Conservation (phyloP, 2,888 invertebrate species). For the Prosopocoilus inquinatus region DNA sequence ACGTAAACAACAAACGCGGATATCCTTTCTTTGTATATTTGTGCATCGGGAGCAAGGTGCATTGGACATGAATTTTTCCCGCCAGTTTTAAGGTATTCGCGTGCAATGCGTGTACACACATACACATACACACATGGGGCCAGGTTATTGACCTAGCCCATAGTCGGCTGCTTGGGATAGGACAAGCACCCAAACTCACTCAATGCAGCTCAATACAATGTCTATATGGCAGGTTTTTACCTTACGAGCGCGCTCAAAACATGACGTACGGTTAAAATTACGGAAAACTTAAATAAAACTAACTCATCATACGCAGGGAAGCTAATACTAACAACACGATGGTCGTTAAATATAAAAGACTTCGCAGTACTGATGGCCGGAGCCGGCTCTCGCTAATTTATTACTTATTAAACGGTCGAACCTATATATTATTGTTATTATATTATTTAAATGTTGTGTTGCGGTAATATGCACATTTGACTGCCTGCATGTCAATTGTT, state of each 20-base stretch:
- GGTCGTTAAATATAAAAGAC: slow-evolving; percentile 5
- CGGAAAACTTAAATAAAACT: slow-evolving; percentile 2
- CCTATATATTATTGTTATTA: slow-evolving; percentile 2
- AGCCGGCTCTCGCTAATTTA: not conserved
- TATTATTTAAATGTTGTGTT: not conserved
- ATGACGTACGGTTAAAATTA: slow-evolving; percentile 13
- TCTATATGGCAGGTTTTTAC: slow-evolving; percentile 18
- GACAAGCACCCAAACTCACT: slow-evolving; percentile 38
- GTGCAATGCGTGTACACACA: slow-evolving; percentile 35
- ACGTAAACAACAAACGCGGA: slow-evolving; percentile 22
- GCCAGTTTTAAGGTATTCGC: slow-evolving; percentile 42
- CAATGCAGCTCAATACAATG: slow-evolving; percentile 30
- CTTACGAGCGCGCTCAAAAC: slow-evolving; percentile 10
- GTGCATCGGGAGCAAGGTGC: slow-evolving; percentile 13
- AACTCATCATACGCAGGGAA: slow-evolving; percentile 5
- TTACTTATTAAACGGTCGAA: not conserved
- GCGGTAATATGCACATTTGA: not conserved
- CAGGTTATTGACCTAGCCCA: slow-evolving; percentile 48
- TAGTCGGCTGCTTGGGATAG: slow-evolving; percentile 48
- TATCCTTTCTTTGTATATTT: slow-evolving; percentile 22
- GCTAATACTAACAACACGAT: slow-evolving; percentile 1
- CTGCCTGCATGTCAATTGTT: not conserved
- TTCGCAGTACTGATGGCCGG: not conserved
- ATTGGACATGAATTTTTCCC: slow-evolving; percentile 37
- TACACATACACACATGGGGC: slow-evolving; percentile 39